These are phyloP conservation scores for Mobula birostris DNA, from an alignment of 2,113 vertebrate species.

Conservation along the genomic window DNA sequence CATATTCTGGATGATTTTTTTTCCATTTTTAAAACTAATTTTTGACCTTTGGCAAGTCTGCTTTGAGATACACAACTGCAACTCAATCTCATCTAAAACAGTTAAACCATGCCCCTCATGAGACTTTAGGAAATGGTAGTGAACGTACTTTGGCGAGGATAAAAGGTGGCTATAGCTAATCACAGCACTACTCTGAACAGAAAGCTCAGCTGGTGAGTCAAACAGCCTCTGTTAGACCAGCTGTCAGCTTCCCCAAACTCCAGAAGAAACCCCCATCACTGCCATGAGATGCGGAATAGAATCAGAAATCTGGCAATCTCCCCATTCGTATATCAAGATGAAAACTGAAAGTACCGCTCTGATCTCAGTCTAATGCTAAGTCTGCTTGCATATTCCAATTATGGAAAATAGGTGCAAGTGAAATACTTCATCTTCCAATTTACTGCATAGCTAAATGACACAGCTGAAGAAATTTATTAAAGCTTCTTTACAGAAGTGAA, in stretches of 20 bases:
- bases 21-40: not conserved
- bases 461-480: not conserved
- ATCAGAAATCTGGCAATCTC: not conserved
- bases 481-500: not conserved
- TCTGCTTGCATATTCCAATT: not conserved
- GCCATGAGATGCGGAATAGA: not conserved
- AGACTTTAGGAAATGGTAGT: not conserved
- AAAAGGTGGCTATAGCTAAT: not conserved
- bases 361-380: not conserved
- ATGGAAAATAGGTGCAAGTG: not conserved
- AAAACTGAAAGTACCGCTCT: not conserved
- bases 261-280: not conserved
- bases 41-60: not conserved
- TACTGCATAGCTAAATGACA: not conserved
- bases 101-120: not conserved
- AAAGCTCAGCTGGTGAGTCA: not conserved
- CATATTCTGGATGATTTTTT: not conserved
- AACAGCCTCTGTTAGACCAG: conserved; percentile 25
- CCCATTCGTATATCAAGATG: not conserved
- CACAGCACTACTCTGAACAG: not conserved
- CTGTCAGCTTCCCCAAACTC: conserved; percentile 6
- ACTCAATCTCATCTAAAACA: not conserved
- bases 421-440: not conserved
- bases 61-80: not conserved
- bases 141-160: not conserved